Base-by-base conservation (phyloP, 2,888 invertebrate genomes). In the Odontocerum albicorne region DNA sequence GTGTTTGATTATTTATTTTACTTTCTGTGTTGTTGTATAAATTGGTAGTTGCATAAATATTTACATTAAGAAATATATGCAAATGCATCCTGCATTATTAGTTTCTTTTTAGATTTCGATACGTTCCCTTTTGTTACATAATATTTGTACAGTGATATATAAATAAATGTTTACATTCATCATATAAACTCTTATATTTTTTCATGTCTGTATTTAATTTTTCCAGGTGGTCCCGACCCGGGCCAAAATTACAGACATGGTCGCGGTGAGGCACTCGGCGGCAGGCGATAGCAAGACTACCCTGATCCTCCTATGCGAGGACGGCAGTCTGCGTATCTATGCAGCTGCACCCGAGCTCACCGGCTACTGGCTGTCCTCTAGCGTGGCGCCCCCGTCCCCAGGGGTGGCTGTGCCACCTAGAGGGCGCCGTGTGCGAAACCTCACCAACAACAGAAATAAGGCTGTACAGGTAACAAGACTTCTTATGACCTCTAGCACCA, bases 191-290 rank as follows among this genome's bases (percentile, higher is more conserved):
- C 13, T 22, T 3, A 3, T 13, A 7, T 4, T 17, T 15, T 42
- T n/a, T n/a, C n/a, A n/a, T n/a, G n/a, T n/a, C n/a, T n/a, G n/a
- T n/a, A n/a, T 64, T 67, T 13, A 62, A 13, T 7, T 36, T 15
- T 1, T 60, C 10, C 43, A 78, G 78, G 73, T 87, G 22, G 81
- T 88, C 12, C 90, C 92, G 1, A 88, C 92, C 0, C 97, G 97
- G 70, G 91, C 95, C 0, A 96, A 96, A 72, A 96, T 96, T 39
- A 96, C 95, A 72, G 97, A 97, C 70, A 93, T 96, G 85, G 96
- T 96, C 1, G 94, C 95, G 0, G 91, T 97, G 46, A 83, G 96
- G 1, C 96, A 97, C 69, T 85, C 87, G 58, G 76, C 67, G 61
- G 72, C 71, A 1, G 85, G 85, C 20, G 92, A 96, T 65, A 83